Base-by-base conservation (phyloP, 2,113 vertebrate genomes). In the Gavialis gangeticus region DNA sequence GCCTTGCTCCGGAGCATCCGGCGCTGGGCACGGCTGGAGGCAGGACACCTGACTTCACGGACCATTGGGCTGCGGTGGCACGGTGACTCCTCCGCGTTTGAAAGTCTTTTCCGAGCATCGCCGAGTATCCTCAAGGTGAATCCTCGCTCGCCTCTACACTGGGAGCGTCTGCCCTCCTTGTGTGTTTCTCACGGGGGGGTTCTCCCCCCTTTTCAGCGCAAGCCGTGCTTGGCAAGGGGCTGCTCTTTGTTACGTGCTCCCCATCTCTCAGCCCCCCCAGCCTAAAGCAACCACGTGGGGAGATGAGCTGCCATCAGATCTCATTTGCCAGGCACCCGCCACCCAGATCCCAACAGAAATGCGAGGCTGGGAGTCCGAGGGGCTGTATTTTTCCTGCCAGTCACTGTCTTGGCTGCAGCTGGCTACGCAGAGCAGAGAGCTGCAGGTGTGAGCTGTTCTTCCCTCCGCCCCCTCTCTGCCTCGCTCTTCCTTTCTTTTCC, bases 381-480 rank as follows among this genome's bases (percentile, higher is more conserved):
- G 86, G 75, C 88, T 89, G 75, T 75, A 34, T 93, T 91, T 94
- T 96, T 92, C 89, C 90, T 94, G 95, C 84, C n/a, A 57, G 57
- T 93, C 63, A 24, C 84, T 91, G 90, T 91, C 79, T 84, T 85
- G 91, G 95, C 89, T 94, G 97, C 95, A 95, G 96, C 95, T 96
- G 96, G 92, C 89, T 91, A 30, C 63, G 10, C 87, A n/a, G 25
- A 55, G 82, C 81, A 80, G 88, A 77, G 81, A 79, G 82, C 97
- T 97, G 95, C 97, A 97, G 96, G 96, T 96, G 96, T 93, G 91
- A 92, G 91, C 91, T 92, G 94, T 96, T 93, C 92, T 80, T 94
- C 93, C 90, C 30, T 92, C 90, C 84, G 37, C 24, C 5, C 56
- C n/a, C 3, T 19, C 67, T 3, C 81, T 84, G 71, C 88, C 84